Percentiles rank a stretch among this genome's conserved stretches.
phyloP scores from a whole-genome alignment of 2,888 invertebrate species.

The Salpingus planirostris region DNA sequence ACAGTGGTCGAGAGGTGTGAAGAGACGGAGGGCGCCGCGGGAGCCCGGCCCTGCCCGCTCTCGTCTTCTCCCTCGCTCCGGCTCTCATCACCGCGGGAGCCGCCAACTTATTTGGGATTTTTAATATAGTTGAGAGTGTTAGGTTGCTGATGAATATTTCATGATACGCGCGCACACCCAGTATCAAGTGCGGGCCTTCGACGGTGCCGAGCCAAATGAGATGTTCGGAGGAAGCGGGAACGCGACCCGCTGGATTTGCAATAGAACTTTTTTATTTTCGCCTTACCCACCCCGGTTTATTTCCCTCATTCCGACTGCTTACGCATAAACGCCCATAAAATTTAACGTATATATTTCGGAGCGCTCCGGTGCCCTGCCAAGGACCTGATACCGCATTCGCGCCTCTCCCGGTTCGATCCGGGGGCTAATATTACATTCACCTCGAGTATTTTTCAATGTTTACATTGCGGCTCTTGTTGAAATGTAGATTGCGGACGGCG shows the following conservation, averaged over 20 bases:
- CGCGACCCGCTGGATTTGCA: slow-evolving; percentile 35
- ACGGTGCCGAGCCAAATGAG: slow-evolving; percentile 35
- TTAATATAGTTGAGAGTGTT: slow-evolving; percentile 44
- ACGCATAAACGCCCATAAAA: slow-evolving; percentile 39
- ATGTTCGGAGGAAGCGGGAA: slow-evolving; percentile 32
- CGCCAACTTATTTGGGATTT: slow-evolving; percentile 41
- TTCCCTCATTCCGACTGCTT: slow-evolving; percentile 36
- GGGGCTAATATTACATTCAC: slow-evolving; percentile 38
- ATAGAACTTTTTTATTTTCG: slow-evolving; percentile 37
- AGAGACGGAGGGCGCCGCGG: slow-evolving; percentile 22
- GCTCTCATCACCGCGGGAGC: slow-evolving; percentile 26
- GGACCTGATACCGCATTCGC: no score
- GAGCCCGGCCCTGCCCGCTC: slow-evolving; percentile 28
- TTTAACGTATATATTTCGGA: slow-evolving; percentile 41
- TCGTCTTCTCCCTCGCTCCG: no score
- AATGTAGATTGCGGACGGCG: slow-evolving; percentile 40
- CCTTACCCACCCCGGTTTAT: slow-evolving; percentile 36
- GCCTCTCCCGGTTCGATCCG: no score
- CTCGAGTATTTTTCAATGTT: slow-evolving; percentile 42
- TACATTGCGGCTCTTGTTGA: slow-evolving; percentile 39
- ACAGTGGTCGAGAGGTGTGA: slow-evolving; percentile 22
- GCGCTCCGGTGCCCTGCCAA: slow-evolving; percentile 30
- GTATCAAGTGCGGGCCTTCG: slow-evolving; percentile 33
- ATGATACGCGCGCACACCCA: slow-evolving; percentile 37
- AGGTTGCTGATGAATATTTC: slow-evolving; percentile 43